Evolutionary conservation across 2,113 vertebrate genomes (phyloP).

Genomic region (Campylomormyrus numenius): DNA sequence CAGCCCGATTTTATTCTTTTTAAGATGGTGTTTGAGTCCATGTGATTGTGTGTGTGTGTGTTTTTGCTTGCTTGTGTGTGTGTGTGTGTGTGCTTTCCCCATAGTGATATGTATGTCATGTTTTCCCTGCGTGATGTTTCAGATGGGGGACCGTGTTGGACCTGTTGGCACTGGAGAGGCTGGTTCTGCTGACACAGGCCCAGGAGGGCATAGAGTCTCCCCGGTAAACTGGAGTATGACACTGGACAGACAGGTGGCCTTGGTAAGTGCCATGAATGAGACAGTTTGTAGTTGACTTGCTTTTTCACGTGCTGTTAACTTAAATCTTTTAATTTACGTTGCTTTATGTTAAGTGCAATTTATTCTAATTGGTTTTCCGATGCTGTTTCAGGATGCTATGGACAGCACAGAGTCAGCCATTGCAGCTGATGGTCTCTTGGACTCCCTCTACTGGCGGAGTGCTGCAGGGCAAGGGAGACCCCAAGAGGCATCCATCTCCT

Average conservation of each 20-base stretch:
- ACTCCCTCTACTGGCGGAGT: slow-evolving; percentile 52
- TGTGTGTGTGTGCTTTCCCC: neutral
- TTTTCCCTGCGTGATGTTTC: slow-evolving; percentile 9
- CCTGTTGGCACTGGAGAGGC: slow-evolving; percentile 63
- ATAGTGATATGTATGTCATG: too few species aligned
- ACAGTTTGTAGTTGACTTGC: neutral
- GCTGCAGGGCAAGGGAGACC: slow-evolving; percentile 33
- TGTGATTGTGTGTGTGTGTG: neutral
- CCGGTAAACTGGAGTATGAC: slow-evolving; percentile 47
- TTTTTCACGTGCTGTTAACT: neutral
- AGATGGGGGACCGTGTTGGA: slow-evolving; percentile 64
- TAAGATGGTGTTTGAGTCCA: neutral
- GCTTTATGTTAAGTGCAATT: neutral
- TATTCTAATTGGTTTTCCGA: neutral
- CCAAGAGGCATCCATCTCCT: slow-evolving; percentile 32
- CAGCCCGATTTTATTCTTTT: neutral
- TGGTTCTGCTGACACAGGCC: slow-evolving; percentile 27
- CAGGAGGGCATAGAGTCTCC: slow-evolving; percentile 23
- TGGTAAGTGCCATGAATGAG: slow-evolving; percentile 43
- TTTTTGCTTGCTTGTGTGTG: too few species aligned
- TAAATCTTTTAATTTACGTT: neutral
- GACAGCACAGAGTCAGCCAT: slow-evolving; percentile 35
- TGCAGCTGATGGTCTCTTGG: slow-evolving; percentile 32
- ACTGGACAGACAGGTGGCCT: slow-evolving; percentile 49
- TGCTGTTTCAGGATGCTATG: slow-evolving; percentile 49